These are phyloP conservation scores for Puntigrus tetrazona DNA, from an alignment of 2,113 vertebrate species.

Conservation along the genomic window DNA sequence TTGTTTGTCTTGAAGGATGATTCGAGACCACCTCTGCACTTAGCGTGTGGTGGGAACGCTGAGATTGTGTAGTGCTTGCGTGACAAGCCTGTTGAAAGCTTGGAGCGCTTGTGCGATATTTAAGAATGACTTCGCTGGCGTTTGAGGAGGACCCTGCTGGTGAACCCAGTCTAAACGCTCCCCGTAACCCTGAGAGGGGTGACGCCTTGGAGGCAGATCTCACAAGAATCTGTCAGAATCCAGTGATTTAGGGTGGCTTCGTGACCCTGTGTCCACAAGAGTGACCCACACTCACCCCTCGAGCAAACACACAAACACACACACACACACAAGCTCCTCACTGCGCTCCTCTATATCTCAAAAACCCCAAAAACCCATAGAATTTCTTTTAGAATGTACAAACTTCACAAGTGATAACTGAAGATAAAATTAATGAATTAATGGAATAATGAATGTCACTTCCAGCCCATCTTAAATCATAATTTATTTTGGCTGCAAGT, in stretches of 20 bases:
- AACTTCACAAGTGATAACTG: too few species aligned
- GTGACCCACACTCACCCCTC: constrained; percentile 16
- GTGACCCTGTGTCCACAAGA: constrained; percentile 21
- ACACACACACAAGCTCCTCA: not conserved
- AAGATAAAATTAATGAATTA: too few species aligned
- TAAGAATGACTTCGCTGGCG: not conserved
- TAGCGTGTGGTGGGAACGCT: not conserved
- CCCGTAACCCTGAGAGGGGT: not conserved
- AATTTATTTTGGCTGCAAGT: not conserved
- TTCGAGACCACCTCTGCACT: not conserved
- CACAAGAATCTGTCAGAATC: constrained; percentile 37
- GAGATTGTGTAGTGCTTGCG: constrained; percentile 1
- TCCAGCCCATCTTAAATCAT: not conserved
- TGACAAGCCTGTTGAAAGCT: constrained; percentile 28
- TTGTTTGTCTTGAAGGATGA: not conserved
- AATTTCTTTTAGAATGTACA: not conserved
- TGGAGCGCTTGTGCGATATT: constrained; percentile 18
- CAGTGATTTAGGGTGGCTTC: constrained; percentile 28
- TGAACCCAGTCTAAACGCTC: constrained; percentile 6
- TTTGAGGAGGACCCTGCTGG: not conserved
- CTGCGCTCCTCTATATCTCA: not conserved
- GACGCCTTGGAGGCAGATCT: not conserved
- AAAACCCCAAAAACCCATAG: too few species aligned
- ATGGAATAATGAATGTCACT: not conserved
- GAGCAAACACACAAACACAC: not conserved